These are phyloP conservation scores for Mesorhabditis sp. DNA, from an alignment of 2,888 invertebrate genomes.

Conservation along the genomic window DNA sequence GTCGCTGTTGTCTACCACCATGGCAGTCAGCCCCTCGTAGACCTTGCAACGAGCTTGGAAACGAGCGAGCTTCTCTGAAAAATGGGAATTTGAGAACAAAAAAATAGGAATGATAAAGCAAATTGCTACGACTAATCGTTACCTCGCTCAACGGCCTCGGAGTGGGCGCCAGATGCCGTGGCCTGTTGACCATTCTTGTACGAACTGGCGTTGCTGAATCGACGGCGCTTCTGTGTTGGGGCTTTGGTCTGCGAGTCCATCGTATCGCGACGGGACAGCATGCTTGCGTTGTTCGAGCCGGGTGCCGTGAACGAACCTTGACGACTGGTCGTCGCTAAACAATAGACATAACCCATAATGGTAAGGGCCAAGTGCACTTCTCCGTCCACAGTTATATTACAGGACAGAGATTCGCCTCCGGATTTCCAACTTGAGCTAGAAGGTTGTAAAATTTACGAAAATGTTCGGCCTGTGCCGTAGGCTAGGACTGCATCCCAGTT, in stretches of 20 bases:
- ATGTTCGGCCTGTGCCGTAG: too few species aligned
- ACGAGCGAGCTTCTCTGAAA: constrained; percentile 4
- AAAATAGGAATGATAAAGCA: background rate
- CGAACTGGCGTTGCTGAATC: background rate
- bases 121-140: background rate
- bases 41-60: background rate
- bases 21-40: background rate
- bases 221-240: background rate
- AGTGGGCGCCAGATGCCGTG: background rate
- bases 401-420: too few species aligned
- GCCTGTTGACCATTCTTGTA: background rate
- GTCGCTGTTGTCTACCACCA: background rate
- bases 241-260: background rate
- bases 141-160: constrained; percentile 2
- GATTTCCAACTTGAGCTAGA: too few species aligned
- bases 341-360: too few species aligned
- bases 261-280: background rate
- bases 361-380: too few species aligned
- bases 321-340: too few species aligned
- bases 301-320: too few species aligned
- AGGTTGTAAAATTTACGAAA: too few species aligned
- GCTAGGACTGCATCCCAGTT: too few species aligned
- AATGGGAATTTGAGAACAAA: background rate
- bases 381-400: too few species aligned
- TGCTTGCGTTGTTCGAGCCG: background rate